Evolutionary conservation across 2,888 invertebrate genomes (phyloP).

Genomic region (Chydorus sphaericus): DNA sequence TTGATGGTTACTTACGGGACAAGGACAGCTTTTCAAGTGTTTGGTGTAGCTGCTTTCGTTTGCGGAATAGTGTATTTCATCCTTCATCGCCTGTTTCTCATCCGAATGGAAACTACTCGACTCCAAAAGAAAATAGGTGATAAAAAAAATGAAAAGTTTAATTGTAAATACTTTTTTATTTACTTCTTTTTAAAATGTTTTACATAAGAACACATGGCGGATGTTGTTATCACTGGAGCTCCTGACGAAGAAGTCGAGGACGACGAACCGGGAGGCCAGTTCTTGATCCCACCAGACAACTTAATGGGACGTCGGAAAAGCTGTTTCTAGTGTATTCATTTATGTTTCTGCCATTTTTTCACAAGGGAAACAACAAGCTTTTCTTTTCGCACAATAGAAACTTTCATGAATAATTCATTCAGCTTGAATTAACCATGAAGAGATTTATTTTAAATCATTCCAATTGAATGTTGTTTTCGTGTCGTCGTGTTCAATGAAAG

Average conservation of each 20-base stretch:
- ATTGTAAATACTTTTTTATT: too few species aligned
- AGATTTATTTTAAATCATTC: too few species aligned
- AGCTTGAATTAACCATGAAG: too few species aligned
- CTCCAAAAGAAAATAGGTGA: slow-evolving; percentile 1
- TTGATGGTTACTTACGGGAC: slow-evolving; percentile 61
- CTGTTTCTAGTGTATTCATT: background rate
- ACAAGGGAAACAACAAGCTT: too few species aligned
- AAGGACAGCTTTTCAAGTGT: slow-evolving; percentile 58
- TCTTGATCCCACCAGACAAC: slow-evolving; percentile 5
- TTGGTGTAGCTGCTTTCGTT: slow-evolving; percentile 56
- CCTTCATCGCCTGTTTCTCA: slow-evolving; percentile 54
- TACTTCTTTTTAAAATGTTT: background rate
- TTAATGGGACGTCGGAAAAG: slow-evolving; percentile 4
- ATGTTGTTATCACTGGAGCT: background rate
- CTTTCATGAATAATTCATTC: too few species aligned
- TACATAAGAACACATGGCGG: background rate
- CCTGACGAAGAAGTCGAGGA: background rate
- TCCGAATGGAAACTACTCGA: slow-evolving; percentile 27
- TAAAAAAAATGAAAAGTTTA: too few species aligned
- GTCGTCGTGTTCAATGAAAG: too few species aligned
- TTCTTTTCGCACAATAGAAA: too few species aligned
- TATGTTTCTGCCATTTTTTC: too few species aligned
- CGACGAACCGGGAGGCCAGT: background rate
- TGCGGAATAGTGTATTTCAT: slow-evolving; percentile 55
- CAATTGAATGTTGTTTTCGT: too few species aligned